phyloP scores from a whole-genome alignment of 2,113 vertebrate genomes.

The Phyllostomus discolor region DNA sequence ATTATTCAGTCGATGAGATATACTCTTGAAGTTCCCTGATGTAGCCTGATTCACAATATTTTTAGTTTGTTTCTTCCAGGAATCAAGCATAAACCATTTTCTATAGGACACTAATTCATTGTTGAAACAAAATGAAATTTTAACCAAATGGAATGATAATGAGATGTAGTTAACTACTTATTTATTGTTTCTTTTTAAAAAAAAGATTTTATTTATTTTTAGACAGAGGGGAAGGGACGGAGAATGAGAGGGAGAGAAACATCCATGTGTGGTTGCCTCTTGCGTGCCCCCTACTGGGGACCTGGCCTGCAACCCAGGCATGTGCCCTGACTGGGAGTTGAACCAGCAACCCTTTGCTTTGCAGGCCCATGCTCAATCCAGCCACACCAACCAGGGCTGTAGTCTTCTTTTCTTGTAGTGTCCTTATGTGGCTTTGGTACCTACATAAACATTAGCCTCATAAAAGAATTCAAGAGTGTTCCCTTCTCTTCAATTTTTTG shows the following conservation, averaged over 20 bases:
- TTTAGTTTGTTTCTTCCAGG: slow-evolving; percentile 13
- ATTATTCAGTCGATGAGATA: slow-evolving; percentile 58
- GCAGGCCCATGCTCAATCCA: no score
- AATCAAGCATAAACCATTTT: slow-evolving; percentile 38
- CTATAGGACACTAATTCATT: slow-evolving; percentile 5
- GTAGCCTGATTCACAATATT: not conserved
- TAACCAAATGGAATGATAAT: not conserved
- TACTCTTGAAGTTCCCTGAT: slow-evolving; percentile 35
- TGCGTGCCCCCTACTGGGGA: no score
- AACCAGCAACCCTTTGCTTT: no score
- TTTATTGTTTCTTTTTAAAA: not conserved
- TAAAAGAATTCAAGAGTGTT: not conserved
- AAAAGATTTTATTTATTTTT: no score
- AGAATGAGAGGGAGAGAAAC: not conserved
- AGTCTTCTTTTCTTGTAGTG: not conserved
- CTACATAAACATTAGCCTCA: not conserved
- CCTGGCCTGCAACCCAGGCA: no score
- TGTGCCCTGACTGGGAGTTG: no score
- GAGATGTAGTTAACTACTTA: not conserved
- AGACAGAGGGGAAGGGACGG: no score
- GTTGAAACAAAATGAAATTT: slow-evolving; percentile 24
- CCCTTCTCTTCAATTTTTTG: not conserved
- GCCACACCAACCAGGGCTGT: no score
- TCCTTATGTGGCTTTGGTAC: not conserved
- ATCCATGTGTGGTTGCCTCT: no score